Evolutionary conservation across 2,113 vertebrate genomes (phyloP).

Genomic region (Piprites chloris): DNA sequence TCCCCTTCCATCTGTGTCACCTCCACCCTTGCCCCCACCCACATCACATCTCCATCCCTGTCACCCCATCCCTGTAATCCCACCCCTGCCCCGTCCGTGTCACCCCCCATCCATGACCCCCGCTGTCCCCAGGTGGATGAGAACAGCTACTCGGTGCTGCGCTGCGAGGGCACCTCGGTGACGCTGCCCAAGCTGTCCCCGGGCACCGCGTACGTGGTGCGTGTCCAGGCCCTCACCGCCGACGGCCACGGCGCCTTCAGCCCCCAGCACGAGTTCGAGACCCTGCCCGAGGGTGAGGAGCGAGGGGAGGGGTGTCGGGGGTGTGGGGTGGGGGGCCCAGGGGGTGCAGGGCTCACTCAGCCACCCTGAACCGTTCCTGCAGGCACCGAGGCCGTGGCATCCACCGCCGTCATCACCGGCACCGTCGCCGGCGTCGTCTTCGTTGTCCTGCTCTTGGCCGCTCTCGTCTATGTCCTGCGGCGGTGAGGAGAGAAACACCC

Average conservation of each 20-base stretch:
- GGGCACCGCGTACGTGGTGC: conserved; percentile 84
- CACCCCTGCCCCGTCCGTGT: background rate
- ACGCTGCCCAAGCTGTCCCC: conserved; percentile 80
- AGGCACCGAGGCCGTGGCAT: conserved; percentile 63
- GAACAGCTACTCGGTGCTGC: conserved; percentile 86
- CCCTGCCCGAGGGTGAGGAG: conserved; percentile 63
- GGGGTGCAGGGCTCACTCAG: background rate
- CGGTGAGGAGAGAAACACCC: conserved; percentile 58
- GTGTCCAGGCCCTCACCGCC: conserved; percentile 81
- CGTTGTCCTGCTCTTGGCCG: conserved; percentile 71
- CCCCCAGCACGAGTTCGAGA: conserved; percentile 87
- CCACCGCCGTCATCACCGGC: conserved; percentile 70
- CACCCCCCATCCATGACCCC: background rate
- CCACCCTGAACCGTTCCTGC: rapidly evolving
- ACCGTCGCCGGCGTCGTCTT: conserved; percentile 46
- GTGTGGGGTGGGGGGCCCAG: background rate
- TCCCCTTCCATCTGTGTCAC: too few relatives aligned
- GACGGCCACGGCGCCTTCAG: conserved; percentile 78
- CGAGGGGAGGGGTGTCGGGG: background rate
- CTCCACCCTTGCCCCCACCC: too few relatives aligned
- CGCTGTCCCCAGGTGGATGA: conserved; percentile 74
- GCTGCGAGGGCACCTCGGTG: conserved; percentile 81
- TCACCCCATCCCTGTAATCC: too few relatives aligned
- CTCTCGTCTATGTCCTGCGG: conserved; percentile 76
- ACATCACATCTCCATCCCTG: background rate